Percentiles rank a stretch among this genome's conserved stretches.
Conservation (phyloP, 1,140 invertebrate genomes). For the Teleogryllus occipitalis region DNA sequence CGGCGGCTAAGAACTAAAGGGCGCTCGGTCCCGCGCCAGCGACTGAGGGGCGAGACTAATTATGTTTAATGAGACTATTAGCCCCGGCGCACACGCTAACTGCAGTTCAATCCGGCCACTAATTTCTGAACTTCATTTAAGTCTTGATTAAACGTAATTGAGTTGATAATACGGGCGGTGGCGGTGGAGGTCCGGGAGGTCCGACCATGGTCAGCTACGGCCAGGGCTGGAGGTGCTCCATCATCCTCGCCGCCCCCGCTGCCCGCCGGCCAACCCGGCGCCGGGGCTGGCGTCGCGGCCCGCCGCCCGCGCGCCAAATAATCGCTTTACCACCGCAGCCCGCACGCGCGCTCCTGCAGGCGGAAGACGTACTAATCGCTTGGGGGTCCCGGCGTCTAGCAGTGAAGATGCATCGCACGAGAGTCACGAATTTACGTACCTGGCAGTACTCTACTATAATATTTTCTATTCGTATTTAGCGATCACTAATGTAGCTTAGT, state of each 20-base stretch:
- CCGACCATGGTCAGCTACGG: background rate
- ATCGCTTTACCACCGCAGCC: too few relatives aligned
- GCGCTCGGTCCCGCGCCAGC: background rate
- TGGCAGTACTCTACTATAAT: too few relatives aligned
- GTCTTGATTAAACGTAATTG: conserved; percentile 18
- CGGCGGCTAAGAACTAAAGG: background rate
- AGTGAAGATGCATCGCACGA: too few relatives aligned
- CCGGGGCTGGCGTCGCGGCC: too few relatives aligned
- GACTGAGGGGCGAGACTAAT: background rate
- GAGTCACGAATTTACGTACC: too few relatives aligned
- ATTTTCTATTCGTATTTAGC: too few relatives aligned
- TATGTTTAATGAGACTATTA: conserved; percentile 16
- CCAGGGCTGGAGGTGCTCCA: background rate
- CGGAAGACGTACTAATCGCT: too few relatives aligned
- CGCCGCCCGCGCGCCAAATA: too few relatives aligned
- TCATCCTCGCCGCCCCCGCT: background rate
- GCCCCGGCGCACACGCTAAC: conserved; percentile 8
- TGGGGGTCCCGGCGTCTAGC: too few relatives aligned
- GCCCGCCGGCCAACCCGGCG: too few relatives aligned
- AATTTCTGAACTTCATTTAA: conserved; percentile 17
- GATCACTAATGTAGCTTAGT: too few relatives aligned
- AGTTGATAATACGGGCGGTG: conserved; percentile 13
- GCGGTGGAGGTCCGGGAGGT: background rate
- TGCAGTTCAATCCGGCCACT: conserved; percentile 16
- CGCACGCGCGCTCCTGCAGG: too few relatives aligned